Conservation (phyloP, 1,140 invertebrate genomes). For the Mylabris phalerata region DNA sequence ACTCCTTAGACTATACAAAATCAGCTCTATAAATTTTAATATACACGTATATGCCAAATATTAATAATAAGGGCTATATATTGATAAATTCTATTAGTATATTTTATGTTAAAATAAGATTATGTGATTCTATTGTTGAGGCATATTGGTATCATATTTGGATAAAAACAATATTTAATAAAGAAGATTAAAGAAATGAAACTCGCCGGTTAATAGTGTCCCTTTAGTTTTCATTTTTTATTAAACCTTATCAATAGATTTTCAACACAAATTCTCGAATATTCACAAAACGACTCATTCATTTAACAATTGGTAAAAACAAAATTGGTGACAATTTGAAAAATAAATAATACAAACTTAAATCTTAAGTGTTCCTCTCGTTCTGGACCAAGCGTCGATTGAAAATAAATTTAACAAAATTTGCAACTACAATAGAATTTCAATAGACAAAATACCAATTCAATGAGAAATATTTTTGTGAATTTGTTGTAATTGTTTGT, state of each 20-base stretch:
- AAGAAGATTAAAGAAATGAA: not conserved
- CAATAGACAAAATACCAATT: not conserved
- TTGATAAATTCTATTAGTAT: slow-evolving; percentile 17
- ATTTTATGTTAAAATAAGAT: slow-evolving; percentile 22
- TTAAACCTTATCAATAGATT: too few relatives aligned
- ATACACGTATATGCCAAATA: slow-evolving; percentile 19
- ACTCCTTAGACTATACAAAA: slow-evolving; percentile 17
- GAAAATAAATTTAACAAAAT: too few relatives aligned
- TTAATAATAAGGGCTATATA: slow-evolving; percentile 12
- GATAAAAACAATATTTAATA: slow-evolving; percentile 23
- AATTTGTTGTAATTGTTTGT: slow-evolving; percentile 10
- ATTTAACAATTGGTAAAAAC: too few relatives aligned
- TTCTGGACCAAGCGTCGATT: too few relatives aligned
- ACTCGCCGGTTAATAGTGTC: too few relatives aligned
- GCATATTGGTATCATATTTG: slow-evolving; percentile 25
- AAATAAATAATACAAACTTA: too few relatives aligned
- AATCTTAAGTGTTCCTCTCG: too few relatives aligned
- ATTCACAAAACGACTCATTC: too few relatives aligned
- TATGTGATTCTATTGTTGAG: slow-evolving; percentile 24
- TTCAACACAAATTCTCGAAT: too few relatives aligned
- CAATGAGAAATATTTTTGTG: slow-evolving; percentile 3
- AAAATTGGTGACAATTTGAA: too few relatives aligned
- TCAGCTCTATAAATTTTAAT: slow-evolving; percentile 21
- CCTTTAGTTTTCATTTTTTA: too few relatives aligned
- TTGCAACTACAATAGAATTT: too few relatives aligned